Evolutionary conservation across 2,797 vertebrate species (phyloP).

Genomic region (Hippoglossus hippoglossus): DNA sequence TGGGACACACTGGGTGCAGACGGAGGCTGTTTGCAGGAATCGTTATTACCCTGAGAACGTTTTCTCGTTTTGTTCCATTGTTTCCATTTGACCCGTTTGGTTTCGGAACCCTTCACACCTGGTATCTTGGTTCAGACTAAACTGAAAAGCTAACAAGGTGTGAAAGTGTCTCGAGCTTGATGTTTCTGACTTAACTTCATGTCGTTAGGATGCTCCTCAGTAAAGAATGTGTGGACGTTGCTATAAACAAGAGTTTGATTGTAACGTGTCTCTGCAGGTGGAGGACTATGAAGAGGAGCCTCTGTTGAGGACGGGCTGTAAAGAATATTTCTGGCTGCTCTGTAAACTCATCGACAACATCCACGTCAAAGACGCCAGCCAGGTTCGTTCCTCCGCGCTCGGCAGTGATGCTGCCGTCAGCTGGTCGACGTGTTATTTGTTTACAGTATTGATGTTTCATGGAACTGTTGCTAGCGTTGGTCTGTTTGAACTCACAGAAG

Average conservation of each 20-base stretch:
- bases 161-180: too few species aligned
- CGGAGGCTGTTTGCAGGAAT: too few species aligned
- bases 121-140: too few species aligned
- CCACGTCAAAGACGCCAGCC: conserved; percentile 97
- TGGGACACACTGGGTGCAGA: neutral
- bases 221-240: neutral
- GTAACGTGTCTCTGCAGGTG: conserved; percentile 80
- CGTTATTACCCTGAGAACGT: too few species aligned
- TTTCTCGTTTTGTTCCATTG: too few species aligned
- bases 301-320: conserved; percentile 93
- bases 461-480: conserved; percentile 62
- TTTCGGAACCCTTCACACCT: too few species aligned
- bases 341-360: conserved; percentile 99
- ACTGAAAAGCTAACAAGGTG: too few species aligned
- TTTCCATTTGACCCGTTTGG: too few species aligned
- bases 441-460: neutral
- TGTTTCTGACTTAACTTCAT: too few species aligned
- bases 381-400: conserved; percentile 80
- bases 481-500: conserved; percentile 81
- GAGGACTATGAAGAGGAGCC: conserved; percentile 98
- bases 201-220: neutral
- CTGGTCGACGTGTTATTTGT: neutral
- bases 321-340: conserved; percentile 99
- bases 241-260: neutral
- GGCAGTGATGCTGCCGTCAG: too few species aligned